Evolutionary conservation across 2,888 invertebrate species (phyloP).

Genomic region (Heterodera filipjevi): DNA sequence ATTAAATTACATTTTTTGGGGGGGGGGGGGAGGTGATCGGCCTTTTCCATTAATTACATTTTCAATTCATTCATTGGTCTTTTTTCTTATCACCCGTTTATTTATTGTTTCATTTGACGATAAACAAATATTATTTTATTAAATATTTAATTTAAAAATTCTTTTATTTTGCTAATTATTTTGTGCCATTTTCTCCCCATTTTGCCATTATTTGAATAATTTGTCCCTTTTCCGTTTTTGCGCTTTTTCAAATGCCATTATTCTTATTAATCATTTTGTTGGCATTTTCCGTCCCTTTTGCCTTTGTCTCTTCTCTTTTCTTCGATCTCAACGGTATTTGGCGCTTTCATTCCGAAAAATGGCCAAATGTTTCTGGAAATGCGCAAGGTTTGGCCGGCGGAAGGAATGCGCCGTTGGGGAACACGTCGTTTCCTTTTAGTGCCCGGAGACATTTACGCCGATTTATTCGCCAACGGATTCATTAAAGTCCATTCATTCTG

Average conservation of each 20-base stretch:
- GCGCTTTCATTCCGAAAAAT: background rate
- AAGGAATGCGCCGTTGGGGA: background rate
- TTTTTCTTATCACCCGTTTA: conserved; percentile 1
- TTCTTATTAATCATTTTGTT: background rate
- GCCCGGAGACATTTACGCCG: conserved; percentile 59
- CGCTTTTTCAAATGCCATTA: background rate
- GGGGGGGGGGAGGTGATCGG: too few relatives aligned
- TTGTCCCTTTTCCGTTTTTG: background rate
- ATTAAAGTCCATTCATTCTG: background rate
- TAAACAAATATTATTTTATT: too few relatives aligned
- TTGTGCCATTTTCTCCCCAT: background rate
- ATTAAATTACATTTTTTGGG: background rate
- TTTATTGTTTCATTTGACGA: too few relatives aligned
- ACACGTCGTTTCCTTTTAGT: conserved; percentile 31
- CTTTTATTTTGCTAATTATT: too few relatives aligned
- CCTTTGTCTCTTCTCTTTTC: background rate
- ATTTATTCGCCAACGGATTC: conserved; percentile 31
- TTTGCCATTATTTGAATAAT: background rate
- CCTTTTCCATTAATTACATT: too few relatives aligned
- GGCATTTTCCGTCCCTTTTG: background rate
- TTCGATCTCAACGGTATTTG: background rate
- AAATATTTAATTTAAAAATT: too few relatives aligned
- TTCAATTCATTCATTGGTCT: background rate
- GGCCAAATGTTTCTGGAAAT: background rate
- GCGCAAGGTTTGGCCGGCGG: background rate